phyloP scores from a whole-genome alignment of 2,888 invertebrate species.

The Dendrolimus pini region DNA sequence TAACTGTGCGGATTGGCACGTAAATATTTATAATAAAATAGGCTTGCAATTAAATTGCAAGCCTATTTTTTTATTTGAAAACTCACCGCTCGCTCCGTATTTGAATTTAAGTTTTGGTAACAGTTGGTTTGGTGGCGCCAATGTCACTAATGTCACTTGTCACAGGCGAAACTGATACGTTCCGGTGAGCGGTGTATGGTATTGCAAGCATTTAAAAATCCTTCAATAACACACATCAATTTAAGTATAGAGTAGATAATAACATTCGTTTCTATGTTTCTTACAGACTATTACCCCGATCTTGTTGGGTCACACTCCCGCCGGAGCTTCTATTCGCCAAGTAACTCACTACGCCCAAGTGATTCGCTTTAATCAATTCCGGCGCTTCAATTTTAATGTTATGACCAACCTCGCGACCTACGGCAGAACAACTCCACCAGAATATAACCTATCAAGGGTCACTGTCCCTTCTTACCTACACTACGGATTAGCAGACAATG shows the following conservation, averaged over 20 bases:
- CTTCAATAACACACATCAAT: no score
- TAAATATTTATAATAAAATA: no score
- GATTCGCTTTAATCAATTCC: slow-evolving; percentile 31
- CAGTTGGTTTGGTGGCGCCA: no score
- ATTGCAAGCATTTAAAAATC: no score
- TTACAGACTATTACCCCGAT: slow-evolving; percentile 7
- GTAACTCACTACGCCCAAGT: slow-evolving; percentile 40
- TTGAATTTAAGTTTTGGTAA: no score
- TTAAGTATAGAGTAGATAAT: not conserved
- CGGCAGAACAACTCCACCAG: slow-evolving; percentile 30
- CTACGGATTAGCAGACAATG: slow-evolving; percentile 27
- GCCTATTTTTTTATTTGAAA: no score
- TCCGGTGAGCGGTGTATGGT: no score
- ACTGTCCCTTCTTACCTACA: slow-evolving; percentile 31
- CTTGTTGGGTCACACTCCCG: slow-evolving; percentile 37
- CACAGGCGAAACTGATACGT: no score
- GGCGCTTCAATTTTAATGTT: slow-evolving; percentile 29
- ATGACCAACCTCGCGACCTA: slow-evolving; percentile 31
- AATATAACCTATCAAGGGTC: slow-evolving; percentile 29
- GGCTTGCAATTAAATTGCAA: no score
- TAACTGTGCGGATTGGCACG: no score
- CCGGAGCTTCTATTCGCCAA: slow-evolving; percentile 41
- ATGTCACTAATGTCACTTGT: no score
- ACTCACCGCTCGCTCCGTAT: no score
- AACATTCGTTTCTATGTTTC: not conserved